Evolutionary conservation across 2,888 invertebrate genomes (phyloP), one percentile per base, ranked within the genome.

Genomic region (Diachrysia chrysitis): DNA sequence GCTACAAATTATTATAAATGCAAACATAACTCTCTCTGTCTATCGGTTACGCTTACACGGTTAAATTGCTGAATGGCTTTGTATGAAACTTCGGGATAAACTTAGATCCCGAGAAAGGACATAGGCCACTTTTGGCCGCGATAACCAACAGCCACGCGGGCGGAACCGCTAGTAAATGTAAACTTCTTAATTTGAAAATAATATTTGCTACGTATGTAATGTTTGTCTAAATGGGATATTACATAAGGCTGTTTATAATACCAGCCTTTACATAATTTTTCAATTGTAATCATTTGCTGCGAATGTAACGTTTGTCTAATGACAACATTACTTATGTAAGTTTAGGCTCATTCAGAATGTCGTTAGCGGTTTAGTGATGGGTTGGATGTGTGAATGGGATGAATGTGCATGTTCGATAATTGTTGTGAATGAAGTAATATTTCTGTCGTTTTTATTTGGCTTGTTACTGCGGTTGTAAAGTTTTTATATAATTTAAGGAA

Each of bases 341-440:
- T n/a, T 6, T 25, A 17, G 7, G 17, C 14, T 1, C 4, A 55
- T 58, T 57, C 9, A 61, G 54, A 42, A 35, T 17, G 35, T 61
- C 56, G 32, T 64, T 55, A 61, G 35, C 12, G 17, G 21, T 12
- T 42, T 56, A 12, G 60, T 46, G 58, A 53, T 16, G 17, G n/a
- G 32, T 56, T 25, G 12, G 48, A 42, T 25, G 42, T n/a, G 42
- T 42, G 42, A 42, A 42, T 42, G 42, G 42, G 6, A 42, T 42
- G 42, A 42, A n/a, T 5, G 42, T 42, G 42, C n/a, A n/a, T 7
- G 42, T 42, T 42, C 5, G 6, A 42, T 42, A 42, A 42, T 42
- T n/a, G 42, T n/a, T 1, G 17, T n/a, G n/a, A 35, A 17, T 21
- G 14, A 46, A 51, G 32, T 35, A 48, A 21, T 32, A 51, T 48